Evolutionary conservation across 2,888 invertebrate species (phyloP).

Genomic region (Diaphora mendica): DNA sequence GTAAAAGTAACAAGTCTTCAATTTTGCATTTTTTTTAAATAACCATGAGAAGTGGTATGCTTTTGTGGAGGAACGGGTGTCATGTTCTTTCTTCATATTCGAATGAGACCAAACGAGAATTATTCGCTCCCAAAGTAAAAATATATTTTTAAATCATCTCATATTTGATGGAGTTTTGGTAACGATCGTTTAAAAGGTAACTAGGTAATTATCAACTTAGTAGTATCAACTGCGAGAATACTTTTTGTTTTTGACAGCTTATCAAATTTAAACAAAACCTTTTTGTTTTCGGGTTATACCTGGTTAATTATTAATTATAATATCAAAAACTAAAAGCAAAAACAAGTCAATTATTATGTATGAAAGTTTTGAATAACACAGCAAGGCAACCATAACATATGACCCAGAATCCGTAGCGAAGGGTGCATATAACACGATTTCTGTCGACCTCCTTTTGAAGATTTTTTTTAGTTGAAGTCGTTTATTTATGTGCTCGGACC

Average conservation of each 20-base stretch:
- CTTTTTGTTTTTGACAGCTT: neutral
- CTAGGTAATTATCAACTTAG: too few relatives aligned
- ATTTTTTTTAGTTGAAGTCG: neutral
- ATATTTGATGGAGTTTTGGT: too few relatives aligned
- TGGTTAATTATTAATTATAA: neutral
- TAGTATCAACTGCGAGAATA: neutral
- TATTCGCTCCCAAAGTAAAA: too few relatives aligned
- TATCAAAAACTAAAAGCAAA: neutral
- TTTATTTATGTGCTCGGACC: neutral
- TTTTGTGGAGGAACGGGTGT: too few relatives aligned
- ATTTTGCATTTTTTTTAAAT: too few relatives aligned
- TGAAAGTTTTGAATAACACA: slow-evolving; percentile 3
- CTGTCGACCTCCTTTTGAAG: slow-evolving; percentile 3
- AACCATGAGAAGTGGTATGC: too few relatives aligned
- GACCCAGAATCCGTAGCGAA: neutral
- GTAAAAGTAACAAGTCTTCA: too few relatives aligned
- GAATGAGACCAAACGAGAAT: too few relatives aligned
- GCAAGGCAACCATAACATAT: neutral
- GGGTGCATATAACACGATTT: slow-evolving; percentile 4
- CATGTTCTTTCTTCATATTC: too few relatives aligned
- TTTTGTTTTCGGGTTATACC: neutral
- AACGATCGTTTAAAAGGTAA: too few relatives aligned
- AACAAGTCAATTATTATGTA: neutral
- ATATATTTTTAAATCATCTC: too few relatives aligned
- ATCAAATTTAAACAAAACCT: neutral